phyloP scores from a whole-genome alignment of 2,888 invertebrate genomes.

The Campoletis raptor region DNA sequence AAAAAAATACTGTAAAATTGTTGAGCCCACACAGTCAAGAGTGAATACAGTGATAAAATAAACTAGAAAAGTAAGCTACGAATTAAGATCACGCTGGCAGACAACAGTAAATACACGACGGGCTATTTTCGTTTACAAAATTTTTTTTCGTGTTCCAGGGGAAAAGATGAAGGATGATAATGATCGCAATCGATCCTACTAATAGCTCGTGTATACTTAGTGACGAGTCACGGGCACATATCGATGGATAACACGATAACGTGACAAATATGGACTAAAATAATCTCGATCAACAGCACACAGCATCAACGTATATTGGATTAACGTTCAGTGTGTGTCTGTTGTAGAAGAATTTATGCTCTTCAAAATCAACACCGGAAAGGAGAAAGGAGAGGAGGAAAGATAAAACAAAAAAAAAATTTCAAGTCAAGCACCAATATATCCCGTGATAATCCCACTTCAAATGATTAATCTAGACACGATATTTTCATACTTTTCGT shows the following conservation, averaged over 20 bases:
- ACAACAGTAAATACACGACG: background rate
- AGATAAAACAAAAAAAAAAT: background rate
- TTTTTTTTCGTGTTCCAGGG: background rate
- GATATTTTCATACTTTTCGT: background rate
- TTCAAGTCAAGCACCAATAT: slow-evolving; percentile 21
- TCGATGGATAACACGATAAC: slow-evolving; percentile 23
- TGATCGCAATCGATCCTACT: slow-evolving; percentile 29
- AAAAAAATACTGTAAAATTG: too few species aligned
- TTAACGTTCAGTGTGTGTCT: background rate
- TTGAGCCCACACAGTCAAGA: background rate
- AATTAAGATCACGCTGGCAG: background rate
- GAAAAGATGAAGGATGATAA: background rate
- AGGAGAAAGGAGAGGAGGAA: background rate
- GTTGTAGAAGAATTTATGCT: slow-evolving; percentile 17
- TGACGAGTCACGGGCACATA: background rate
- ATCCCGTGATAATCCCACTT: slow-evolving; percentile 33
- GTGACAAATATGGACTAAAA: slow-evolving; percentile 30
- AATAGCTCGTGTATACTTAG: slow-evolving; percentile 28
- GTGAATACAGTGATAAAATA: background rate
- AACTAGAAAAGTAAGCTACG: background rate
- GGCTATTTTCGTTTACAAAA: background rate
- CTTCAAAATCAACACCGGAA: slow-evolving; percentile 8
- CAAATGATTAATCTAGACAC: slow-evolving; percentile 36
- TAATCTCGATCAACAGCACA: slow-evolving; percentile 23
- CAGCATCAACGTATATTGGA: slow-evolving; percentile 3